Base-by-base conservation (phyloP, 2,888 invertebrate genomes). In the Agrotis ipsilon region DNA sequence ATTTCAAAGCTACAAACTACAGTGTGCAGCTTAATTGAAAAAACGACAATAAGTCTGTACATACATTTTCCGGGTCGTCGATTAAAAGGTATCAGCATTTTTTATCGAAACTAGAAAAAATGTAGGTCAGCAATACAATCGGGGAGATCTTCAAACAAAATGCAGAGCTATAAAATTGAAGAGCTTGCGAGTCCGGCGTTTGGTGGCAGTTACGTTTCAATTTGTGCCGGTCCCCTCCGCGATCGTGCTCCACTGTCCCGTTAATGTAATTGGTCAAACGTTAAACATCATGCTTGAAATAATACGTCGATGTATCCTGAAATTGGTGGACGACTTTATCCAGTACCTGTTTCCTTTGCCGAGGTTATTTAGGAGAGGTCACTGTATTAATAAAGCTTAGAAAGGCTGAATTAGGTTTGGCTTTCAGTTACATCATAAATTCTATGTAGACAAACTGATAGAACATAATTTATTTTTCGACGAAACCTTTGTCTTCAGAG, bases 101-200 rank as follows among this genome's bases (percentile, higher is more conserved):
- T 78, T 72, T 60, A 71, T 63, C 55, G 32, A 64, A 68, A 72
- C 72, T 73, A 74, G 52, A 70, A 69, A 67, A 60, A 72, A 84
- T 72, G 0, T 75, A 74, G 83, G 83, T 82, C 82, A 81, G 69
- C 72, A 73, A 70, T 54, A 82, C 73, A 80, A 81, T 80, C 70
- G 75, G 66, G 63, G 68, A 72, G 66, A 68, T 80, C 80, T 75
- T 78, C 76, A 83, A 84, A 85, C 68, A 75, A 84, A 82, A 83
- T 82, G 78, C 75, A 74, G 63, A 57, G 70, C 74, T 77, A 75
- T 85, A 78, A 80, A 80, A 82, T 83, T 82, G 74, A 77, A 81
- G 75, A 72, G 84, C 54, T 64, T 45, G 64, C 65, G 68, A 68
- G 58, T 51, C 48, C 54, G 45, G n/a, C 54, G 64, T 54, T n/a